phyloP scores from a whole-genome alignment of 2,888 invertebrate genomes.

The Drosophila infuscata region DNA sequence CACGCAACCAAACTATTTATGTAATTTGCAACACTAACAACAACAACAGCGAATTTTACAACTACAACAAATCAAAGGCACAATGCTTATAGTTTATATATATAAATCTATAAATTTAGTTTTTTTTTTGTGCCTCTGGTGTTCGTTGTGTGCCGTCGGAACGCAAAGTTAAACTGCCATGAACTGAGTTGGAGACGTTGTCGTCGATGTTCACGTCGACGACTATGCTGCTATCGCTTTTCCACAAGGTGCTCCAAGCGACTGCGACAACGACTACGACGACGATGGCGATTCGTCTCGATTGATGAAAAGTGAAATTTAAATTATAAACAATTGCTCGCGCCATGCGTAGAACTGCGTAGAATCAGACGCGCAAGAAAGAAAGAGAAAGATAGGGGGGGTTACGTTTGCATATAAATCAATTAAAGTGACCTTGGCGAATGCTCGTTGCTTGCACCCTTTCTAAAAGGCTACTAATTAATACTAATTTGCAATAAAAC shows the following conservation, averaged over 20 bases:
- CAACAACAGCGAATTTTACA: constrained; percentile 29
- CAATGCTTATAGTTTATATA: constrained; percentile 16
- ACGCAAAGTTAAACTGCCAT: constrained; percentile 72
- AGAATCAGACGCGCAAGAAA: constrained; percentile 10
- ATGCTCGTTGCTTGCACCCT: neutral
- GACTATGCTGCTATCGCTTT: constrained; percentile 60
- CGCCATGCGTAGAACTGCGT: constrained; percentile 53
- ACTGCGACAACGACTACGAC: constrained; percentile 16
- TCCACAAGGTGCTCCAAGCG: constrained; percentile 65
- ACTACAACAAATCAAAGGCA: constrained; percentile 42
- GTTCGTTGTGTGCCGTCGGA: constrained; percentile 62
- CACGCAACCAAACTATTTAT: constrained; percentile 53
- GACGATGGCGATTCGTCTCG: constrained; percentile 20
- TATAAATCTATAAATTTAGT: constrained; percentile 7
- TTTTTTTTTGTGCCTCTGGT: constrained; percentile 34
- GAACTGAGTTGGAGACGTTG: constrained; percentile 56
- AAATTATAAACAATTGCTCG: constrained; percentile 47
- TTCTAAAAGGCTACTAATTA: constrained; percentile 4
- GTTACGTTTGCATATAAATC: neutral
- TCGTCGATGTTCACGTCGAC: constrained; percentile 12
- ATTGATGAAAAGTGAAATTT: constrained; percentile 59
- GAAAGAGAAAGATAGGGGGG: neutral
- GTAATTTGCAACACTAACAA: constrained; percentile 45
- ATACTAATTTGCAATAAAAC: constrained; percentile 18
- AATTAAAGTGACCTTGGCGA: constrained; percentile 38